Conservation (phyloP, 2,113 vertebrate genomes). For the Apaloderma vittatum region DNA sequence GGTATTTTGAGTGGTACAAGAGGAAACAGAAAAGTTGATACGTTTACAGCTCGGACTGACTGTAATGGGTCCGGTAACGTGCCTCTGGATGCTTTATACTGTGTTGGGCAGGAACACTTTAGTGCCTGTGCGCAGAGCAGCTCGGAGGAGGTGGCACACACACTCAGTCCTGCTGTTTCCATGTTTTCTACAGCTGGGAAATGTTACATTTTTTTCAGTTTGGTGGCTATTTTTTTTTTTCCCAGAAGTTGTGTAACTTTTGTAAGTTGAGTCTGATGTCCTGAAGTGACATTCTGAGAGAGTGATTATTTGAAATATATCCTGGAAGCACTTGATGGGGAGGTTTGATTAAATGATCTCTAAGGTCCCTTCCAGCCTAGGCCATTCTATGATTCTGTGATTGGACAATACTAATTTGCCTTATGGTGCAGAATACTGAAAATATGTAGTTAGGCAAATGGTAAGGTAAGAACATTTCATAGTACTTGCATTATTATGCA, state of each 20-base stretch:
- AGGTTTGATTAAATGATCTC: too few relatives aligned
- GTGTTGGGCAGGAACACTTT: rapidly evolving
- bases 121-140: neutral
- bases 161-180: rapidly evolving
- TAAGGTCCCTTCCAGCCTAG: too few relatives aligned
- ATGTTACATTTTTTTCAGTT: neutral
- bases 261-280: neutral
- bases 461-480: neutral
- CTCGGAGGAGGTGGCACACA: rapidly evolving
- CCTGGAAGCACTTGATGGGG: neutral
- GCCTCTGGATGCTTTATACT: rapidly evolving
- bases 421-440: neutral
- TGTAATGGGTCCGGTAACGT: rapidly evolving
- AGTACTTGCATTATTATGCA: neutral
- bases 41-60: rapidly evolving
- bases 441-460: neutral
- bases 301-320: neutral
- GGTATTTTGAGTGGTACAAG: neutral
- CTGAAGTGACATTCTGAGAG: neutral
- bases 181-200: neutral
- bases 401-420: neutral
- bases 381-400: too few relatives aligned
- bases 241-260: neutral
- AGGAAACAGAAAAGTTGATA: neutral
- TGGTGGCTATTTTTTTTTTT: neutral